Evolutionary conservation across 2,888 invertebrate genomes (phyloP), one percentile per base, ranked within the genome.

Genomic region (Eilema depressum): DNA sequence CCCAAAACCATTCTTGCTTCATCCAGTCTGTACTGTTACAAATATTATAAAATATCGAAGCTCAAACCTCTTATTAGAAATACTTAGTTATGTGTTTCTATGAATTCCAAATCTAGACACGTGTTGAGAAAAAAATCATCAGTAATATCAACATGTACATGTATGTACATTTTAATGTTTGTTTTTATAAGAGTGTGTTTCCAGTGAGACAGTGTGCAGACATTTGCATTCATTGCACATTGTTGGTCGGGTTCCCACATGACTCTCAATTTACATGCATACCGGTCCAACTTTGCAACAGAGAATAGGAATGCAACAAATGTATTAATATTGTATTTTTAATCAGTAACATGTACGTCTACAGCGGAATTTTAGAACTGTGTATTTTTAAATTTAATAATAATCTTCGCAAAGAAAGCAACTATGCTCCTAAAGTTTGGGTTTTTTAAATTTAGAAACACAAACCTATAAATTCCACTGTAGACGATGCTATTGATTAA

Each of bases 141-240:
- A 69, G 33, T 30, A 60, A 30, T 61, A 60, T 65, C 28, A n/a
- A n/a, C n/a, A n/a, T n/a, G 60, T 79, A 70, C 71, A 71, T n/a
- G 72, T 73, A 80, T 78, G 76, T 72, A 80, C 75, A 84, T 75
- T 73, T 76, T 78, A 82, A 80, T 81, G 78, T 82, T 71, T 65
- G 75, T 72, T 72, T 71, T 71, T 75, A 75, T 82, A 78, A 80
- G 76, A 76, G 74, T 76, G 73, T 74, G 79, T 80, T 82, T 80
- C 82, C 82, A 77, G 47, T 23, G 84, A 84, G 82, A 79, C 79
- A 64, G 60, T 3, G 26, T 56, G 64, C 33, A 56, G 53, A 70
- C 77, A 88, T 88, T 88, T 85, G 85, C 87, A 88, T 88, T 86
- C 88, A 88, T 87, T 82, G 89, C 83, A 83, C 80, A 83, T 68